Base-by-base conservation (phyloP, 2,888 invertebrate genomes). In the Dusona sp. region DNA sequence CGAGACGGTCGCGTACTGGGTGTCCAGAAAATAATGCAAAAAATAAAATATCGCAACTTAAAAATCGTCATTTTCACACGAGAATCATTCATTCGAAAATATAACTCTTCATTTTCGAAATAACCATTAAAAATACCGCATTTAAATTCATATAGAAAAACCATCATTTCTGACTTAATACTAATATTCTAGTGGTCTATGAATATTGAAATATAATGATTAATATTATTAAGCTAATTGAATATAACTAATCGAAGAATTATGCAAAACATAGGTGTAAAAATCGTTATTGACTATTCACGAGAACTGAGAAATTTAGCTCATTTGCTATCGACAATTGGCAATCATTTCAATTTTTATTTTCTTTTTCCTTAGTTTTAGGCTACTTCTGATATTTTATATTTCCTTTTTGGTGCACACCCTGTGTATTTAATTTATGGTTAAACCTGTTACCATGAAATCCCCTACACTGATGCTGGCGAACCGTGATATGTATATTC, bases 401-500 rank as follows among this genome's bases (percentile, higher is more conserved):
- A 25, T 33, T 77, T 65, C 33, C 11, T n/a, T 65, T 13, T 3
- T 36, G 42, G 22, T n/a, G n/a, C n/a, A 8, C 67, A 79, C 78
- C 67, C 78, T 33, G 78, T 78, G 68, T 68, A 45, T 54, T n/a
- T 64, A 68, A 79, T 42, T 77, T 65, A 79, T 19, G 38, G 48
- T 51, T 67, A 61, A 57, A 72, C 73, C 74, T 38, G 88, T 89
- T 89, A 80, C 88, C 87, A 87, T 89, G 86, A 86, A 82, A 80
- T 83, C 61, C 78, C 57, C 36, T 22, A 48, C 42, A 45, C 29
- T 75, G 85, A 74, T 84, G 79, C 73, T 74, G 80, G 85, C 82
- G 87, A 65, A 73, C 84, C 87, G 86, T 86, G 86, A 86, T 88
- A 82, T 75, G 86, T 77, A 87, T 86, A 86, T 79, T 82, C 86